Evolutionary conservation across 2,113 vertebrate species (phyloP), one percentile per base, ranked within the genome.

Genomic region (Gymnocephalus cernua): DNA sequence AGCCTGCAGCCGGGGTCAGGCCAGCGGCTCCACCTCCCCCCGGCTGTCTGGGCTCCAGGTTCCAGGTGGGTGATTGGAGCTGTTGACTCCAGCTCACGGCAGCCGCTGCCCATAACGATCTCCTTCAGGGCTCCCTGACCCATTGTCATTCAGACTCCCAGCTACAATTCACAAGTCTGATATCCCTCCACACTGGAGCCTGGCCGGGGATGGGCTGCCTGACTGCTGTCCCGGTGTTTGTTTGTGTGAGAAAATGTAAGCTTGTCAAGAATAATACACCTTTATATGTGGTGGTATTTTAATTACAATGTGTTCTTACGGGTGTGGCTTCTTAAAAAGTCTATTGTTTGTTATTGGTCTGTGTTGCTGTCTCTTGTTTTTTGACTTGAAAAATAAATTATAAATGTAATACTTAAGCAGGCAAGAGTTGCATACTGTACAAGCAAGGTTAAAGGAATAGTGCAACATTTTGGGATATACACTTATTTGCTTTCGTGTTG

Each of bases 121-220:
- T 89, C 91, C 92, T 93, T 82, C 84, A 90, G 90, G 90, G 87
- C 90, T 85, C 70, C 79, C 59, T 74, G 81, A 71, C 47, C 82
- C 75, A 87, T 93, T 95, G 93, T 95, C 84, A 94, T 94, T 90
- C 92, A 88, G 80, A 61, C 70, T 62, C 67, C 66, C 74, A 11
- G 53, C 73, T 29, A 77, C 89, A 91, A 87, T 92, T 93, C 85
- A 86, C 92, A 92, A 74, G 83, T 92, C 86, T 91, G 84, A 86
- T 68, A 82, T 76, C 89, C 88, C 89, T 89, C 89, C 79, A 15
- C 79, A 16, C 77, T 89, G 94, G 94, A 94, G 93, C 91, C 94
- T 88, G 83, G 41, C 48, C 58, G 27, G 74, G 77, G 80, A 82
- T 81, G 68, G 71, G 82, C 79, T 44, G 79, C 62, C 79, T 85